phyloP scores from a whole-genome alignment of 2,797 vertebrate genomes.

The Lithobates sylvaticus region DNA sequence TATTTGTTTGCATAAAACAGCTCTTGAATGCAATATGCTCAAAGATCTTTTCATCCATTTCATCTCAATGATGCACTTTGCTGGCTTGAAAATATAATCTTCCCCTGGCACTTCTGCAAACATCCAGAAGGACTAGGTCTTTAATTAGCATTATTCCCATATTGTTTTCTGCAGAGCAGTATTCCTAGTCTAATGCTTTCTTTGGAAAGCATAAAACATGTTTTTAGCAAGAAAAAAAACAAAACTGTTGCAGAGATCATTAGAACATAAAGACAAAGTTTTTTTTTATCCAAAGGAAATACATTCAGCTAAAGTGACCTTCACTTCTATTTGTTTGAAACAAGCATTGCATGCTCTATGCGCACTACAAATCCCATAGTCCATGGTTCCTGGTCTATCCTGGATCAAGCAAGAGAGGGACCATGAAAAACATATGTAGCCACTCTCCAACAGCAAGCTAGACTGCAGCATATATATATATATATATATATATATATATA shows the following conservation, averaged over 20 bases:
- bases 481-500: too few species aligned
- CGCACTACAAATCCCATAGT: too few species aligned
- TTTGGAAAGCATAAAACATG: slow-evolving; percentile 8
- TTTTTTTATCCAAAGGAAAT: neutral
- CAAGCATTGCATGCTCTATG: too few species aligned
- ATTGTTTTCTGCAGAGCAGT: slow-evolving; percentile 25
- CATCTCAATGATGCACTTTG: slow-evolving; percentile 43
- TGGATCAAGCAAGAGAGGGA: too few species aligned
- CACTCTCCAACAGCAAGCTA: too few species aligned
- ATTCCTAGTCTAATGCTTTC: slow-evolving; percentile 41
- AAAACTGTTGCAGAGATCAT: neutral
- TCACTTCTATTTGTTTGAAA: too few species aligned
- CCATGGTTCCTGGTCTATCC: too few species aligned
- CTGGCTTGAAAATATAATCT: slow-evolving; percentile 46
- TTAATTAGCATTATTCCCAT: slow-evolving; percentile 10
- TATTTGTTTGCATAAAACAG: neutral
- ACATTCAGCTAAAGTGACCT: neutral
- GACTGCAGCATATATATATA: too few species aligned
- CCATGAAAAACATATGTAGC: too few species aligned
- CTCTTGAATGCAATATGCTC: slow-evolving; percentile 37
- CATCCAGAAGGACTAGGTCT: slow-evolving; percentile 31
- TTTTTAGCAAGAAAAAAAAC: slow-evolving; percentile 33
- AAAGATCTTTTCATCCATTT: slow-evolving; percentile 34
- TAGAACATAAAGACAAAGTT: neutral
- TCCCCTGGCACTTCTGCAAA: slow-evolving; percentile 47